phyloP scores from a whole-genome alignment of 1,140 invertebrate species.

The Caenorhabditis remanei region DNA sequence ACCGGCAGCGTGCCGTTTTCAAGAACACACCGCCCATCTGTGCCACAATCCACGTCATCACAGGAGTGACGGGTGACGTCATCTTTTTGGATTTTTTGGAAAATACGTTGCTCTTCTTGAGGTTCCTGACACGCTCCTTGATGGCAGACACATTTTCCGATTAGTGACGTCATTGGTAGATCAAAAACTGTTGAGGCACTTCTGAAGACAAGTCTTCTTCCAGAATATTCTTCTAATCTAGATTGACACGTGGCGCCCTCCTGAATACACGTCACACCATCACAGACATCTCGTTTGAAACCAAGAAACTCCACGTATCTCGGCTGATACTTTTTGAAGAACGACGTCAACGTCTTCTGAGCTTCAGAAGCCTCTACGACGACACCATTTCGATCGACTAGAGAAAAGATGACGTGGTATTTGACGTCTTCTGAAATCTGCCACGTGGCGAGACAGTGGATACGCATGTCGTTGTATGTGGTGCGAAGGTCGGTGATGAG shows the following conservation, averaged over 20 bases:
- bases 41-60: slow-evolving; percentile 12
- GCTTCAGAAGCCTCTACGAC: neutral
- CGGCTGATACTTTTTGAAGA: slow-evolving; percentile 4
- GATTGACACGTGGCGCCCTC: neutral
- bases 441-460: slow-evolving; percentile 28
- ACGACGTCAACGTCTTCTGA: neutral
- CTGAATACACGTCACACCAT: slow-evolving; percentile 14
- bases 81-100: neutral
- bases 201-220: neutral
- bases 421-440: slow-evolving; percentile 31
- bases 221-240: neutral
- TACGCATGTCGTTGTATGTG: slow-evolving; percentile 10
- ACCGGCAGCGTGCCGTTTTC: neutral
- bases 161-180: neutral
- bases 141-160: neutral
- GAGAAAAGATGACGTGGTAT: neutral
- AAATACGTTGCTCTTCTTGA: neutral
- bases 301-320: neutral
- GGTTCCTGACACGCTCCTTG: neutral
- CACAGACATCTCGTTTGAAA: neutral
- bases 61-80: neutral
- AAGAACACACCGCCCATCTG: neutral
- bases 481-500: neutral
- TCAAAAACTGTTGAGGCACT: neutral
- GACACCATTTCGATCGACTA: slow-evolving; percentile 15